Evolutionary conservation across 2,113 vertebrate species (phyloP), one percentile per base, ranked within the genome.

Genomic region (Sinocyclocheilus rhinocerous): DNA sequence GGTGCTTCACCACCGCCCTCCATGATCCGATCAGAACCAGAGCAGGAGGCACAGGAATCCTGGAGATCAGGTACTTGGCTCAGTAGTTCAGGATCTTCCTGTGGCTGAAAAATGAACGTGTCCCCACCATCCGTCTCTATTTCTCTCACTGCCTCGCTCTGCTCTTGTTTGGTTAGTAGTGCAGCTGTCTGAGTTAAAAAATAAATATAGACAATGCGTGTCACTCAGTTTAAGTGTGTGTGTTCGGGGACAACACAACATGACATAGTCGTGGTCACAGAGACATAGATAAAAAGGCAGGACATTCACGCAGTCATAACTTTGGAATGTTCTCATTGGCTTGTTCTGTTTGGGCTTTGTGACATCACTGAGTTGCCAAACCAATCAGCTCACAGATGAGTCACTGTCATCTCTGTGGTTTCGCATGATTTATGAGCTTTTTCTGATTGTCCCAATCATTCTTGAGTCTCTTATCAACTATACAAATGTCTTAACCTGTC

Each of bases 121-220:
- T 55, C 8, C 24, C 24, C 80, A 82, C 63, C 26, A 52, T 82
- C 26, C 1, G 5, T 50, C 26, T 42, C 9, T 65, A 76, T 78
- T 36, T 85, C 87, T 79, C 69, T 83, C 73, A 33, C 81, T 83
- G 82, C 78, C 33, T 57, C 79, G 16, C 52, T 83, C 55, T 57
- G 52, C 26, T 87, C 57, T n/a, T 72, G 81, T 83, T 78, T 88
- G 89, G 85, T 82, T 87, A 84, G 83, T 88, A 73, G 77, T 89
- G 73, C 93, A 94, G 92, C 92, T 94, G 93, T 89, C 84, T 72
- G 79, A 81, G 78, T 80, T 72, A 87, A 84, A 89, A 92, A 91
- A 92, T 91, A 94, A 93, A 94, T 94, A 93, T 94, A 94, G 94
- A 93, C 91, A 92, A 93, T 92, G 91, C 82, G 55, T 87, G 87